Evolutionary conservation across 2,888 invertebrate genomes (phyloP).

Genomic region (Microplitis manilae): DNA sequence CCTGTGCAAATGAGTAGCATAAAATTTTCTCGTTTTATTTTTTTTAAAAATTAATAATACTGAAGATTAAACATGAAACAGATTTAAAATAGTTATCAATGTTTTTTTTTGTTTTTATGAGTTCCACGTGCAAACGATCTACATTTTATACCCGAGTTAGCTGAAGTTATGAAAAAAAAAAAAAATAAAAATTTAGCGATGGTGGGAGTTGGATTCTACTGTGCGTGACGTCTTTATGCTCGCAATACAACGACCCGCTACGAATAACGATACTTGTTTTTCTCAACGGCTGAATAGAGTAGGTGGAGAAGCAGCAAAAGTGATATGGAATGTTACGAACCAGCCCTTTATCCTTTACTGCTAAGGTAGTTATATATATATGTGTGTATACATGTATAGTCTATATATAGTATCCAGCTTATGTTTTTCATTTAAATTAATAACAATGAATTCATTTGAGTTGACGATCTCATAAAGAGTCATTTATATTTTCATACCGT

Average conservation of each 20-base stretch:
- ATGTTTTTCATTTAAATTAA: not conserved
- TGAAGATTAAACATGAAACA: not conserved
- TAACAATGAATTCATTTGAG: not conserved
- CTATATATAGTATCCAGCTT: not conserved
- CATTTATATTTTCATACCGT: not conserved
- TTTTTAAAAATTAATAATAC: not conserved
- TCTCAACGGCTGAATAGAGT: slow-evolving; percentile 8
- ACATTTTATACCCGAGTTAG: not conserved
- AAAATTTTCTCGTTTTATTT: too few relatives aligned
- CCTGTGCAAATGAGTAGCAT: not conserved
- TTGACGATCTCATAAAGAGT: not conserved
- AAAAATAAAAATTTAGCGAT: not conserved
- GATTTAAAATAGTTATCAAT: not conserved
- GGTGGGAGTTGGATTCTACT: not conserved
- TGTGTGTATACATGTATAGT: not conserved
- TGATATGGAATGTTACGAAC: slow-evolving; percentile 4
- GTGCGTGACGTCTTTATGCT: slow-evolving; percentile 18
- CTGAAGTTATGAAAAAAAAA: not conserved
- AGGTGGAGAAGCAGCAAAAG: slow-evolving; percentile 6
- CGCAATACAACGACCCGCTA: not conserved
- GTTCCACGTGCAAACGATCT: not conserved
- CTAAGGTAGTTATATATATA: not conserved
- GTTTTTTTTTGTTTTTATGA: not conserved
- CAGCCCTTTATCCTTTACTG: not conserved
- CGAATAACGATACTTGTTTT: slow-evolving; percentile 19